phyloP scores from a whole-genome alignment of 2,888 invertebrate species.

The Xestia ashworthii region DNA sequence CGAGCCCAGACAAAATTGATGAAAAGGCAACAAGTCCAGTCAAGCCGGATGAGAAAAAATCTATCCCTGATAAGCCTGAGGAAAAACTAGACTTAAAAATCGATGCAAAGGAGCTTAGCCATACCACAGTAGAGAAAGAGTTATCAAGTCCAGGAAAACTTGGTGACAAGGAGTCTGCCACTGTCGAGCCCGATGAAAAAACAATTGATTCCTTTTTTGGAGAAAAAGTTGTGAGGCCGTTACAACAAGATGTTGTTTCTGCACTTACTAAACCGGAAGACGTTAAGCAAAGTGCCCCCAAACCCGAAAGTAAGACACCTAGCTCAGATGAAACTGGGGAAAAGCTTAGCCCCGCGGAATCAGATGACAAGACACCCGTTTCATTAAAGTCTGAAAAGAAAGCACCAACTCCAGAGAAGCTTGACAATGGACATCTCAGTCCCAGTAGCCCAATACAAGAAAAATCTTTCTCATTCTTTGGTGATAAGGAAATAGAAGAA shows the following conservation, averaged over 20 bases:
- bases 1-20: not conserved
- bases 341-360: not conserved
- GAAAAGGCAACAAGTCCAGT: not conserved
- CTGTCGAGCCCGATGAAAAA: conserved; percentile 24
- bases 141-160: conserved; percentile 7
- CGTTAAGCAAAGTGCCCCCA: not conserved
- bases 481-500: conserved; percentile 46
- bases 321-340: conserved; percentile 24
- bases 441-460: conserved; percentile 42
- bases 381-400: conserved; percentile 2
- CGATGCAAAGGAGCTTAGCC: conserved; percentile 25
- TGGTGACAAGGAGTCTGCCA: conserved; percentile 19
- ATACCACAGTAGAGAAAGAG: conserved; percentile 30
- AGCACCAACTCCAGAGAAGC: not conserved
- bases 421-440: conserved; percentile 38
- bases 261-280: conserved; percentile 9
- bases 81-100: conserved; percentile 1
- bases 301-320: conserved; percentile 7
- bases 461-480: conserved; percentile 36
- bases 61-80: not conserved
- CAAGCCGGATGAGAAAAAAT: not conserved
- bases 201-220: conserved; percentile 28
- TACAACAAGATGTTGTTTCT: conserved; percentile 26
- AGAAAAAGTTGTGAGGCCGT: conserved; percentile 27
- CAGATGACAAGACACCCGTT: conserved; percentile 9